Evolutionary conservation across 2,113 vertebrate species (phyloP).

Genomic region (Saccopteryx bilineata): DNA sequence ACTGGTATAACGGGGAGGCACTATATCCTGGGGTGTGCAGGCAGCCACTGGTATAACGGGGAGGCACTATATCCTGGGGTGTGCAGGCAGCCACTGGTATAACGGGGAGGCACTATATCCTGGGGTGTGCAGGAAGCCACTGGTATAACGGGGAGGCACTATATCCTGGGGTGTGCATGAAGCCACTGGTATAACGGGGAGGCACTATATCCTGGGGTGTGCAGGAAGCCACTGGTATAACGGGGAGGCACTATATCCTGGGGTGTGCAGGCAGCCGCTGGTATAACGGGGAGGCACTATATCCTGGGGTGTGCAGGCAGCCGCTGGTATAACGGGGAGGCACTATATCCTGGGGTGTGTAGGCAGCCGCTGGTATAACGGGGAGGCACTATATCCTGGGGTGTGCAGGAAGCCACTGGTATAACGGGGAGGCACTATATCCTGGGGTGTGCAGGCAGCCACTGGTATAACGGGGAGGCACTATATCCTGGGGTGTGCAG

Average conservation of each 20-base stretch:
- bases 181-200: background rate
- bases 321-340: background rate
- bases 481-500: background rate
- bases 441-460: no score
- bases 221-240: background rate
- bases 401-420: no score
- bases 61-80: background rate
- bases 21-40: background rate
- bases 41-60: background rate
- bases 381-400: background rate
- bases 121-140: accelerated
- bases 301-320: background rate
- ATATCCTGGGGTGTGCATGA: background rate
- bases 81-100: background rate
- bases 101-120: background rate
- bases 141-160: background rate
- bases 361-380: background rate
- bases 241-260: background rate
- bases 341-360: background rate
- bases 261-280: no score
- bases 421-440: background rate
- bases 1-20: background rate
- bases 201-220: background rate
- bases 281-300: background rate
- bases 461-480: background rate